phyloP scores from a whole-genome alignment of 2,113 vertebrate species.

The Astur gentilis region DNA sequence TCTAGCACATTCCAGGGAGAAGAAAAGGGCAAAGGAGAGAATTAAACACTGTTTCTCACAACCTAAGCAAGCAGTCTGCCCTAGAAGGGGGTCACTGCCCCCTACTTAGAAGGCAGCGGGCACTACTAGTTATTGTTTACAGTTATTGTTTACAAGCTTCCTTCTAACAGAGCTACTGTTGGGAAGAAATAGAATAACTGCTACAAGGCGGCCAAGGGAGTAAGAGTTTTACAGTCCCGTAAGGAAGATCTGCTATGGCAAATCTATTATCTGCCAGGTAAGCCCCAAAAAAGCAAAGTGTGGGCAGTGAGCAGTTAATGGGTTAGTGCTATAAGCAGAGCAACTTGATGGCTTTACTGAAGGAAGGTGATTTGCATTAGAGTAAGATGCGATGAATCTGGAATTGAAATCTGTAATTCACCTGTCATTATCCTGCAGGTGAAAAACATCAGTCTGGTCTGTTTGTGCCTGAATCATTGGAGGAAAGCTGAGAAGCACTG shows the following conservation, averaged over 20 bases:
- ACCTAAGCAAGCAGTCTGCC: accelerated
- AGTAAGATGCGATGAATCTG: background rate
- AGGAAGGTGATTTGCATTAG: accelerated
- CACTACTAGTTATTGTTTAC: background rate
- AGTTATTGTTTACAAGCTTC: background rate
- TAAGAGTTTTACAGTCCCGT: background rate
- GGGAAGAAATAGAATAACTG: background rate
- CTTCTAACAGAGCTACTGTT: background rate
- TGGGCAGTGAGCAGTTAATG: background rate
- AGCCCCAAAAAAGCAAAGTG: background rate
- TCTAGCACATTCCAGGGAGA: background rate
- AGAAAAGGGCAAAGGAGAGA: background rate
- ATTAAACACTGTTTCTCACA: background rate
- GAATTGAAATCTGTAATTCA: background rate
- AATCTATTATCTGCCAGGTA: background rate
- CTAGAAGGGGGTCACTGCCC: background rate
- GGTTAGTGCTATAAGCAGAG: background rate
- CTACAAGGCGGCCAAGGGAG: background rate
- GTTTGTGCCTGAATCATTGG: background rate
- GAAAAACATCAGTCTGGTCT: background rate
- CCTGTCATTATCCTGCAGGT: background rate
- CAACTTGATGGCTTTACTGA: background rate
- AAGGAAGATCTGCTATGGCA: background rate
- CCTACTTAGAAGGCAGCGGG: background rate
- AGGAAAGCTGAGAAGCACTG: background rate